Conservation (phyloP, 2,888 invertebrate species). For the Chrysopilus asiliformis region DNA sequence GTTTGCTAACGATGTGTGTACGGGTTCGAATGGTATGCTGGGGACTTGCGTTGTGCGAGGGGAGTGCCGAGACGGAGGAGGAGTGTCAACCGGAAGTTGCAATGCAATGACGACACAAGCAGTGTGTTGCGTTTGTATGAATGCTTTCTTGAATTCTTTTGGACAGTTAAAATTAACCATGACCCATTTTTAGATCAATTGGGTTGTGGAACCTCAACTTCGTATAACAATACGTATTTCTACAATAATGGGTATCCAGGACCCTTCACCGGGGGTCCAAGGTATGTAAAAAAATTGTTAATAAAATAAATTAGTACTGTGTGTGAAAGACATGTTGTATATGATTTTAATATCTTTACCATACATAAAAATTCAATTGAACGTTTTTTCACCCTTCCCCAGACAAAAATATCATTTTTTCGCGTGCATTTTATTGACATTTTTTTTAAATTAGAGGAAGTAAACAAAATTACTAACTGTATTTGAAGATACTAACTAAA, state of each 20-base stretch:
- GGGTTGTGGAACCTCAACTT: constrained; percentile 55
- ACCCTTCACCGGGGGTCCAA: constrained; percentile 50
- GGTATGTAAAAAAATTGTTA: constrained; percentile 14
- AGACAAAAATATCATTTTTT: too few relatives aligned
- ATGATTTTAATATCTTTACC: too few relatives aligned
- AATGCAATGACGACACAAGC: constrained; percentile 52
- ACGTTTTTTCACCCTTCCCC: too few relatives aligned
- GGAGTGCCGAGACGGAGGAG: constrained; percentile 58
- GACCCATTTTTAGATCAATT: constrained; percentile 55
- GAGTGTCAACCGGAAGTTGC: constrained; percentile 59
- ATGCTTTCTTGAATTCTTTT: too few relatives aligned
- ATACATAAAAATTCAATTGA: too few relatives aligned
- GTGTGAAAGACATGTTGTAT: too few relatives aligned
- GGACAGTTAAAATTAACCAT: too few relatives aligned
- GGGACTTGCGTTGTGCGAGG: constrained; percentile 68
- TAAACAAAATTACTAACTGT: too few relatives aligned
- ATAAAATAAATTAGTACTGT: not conserved
- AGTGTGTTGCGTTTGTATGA: constrained; percentile 67
- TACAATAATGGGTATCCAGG: constrained; percentile 63
- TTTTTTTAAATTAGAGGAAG: too few relatives aligned
- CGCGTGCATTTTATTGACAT: too few relatives aligned
- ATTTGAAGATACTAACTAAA: too few relatives aligned
- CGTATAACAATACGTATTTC: constrained; percentile 73
- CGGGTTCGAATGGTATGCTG: constrained; percentile 47
- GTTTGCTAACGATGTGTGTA: constrained; percentile 58